phyloP scores from a whole-genome alignment of 2,797 vertebrate species.

The Neoniphon sammara region DNA sequence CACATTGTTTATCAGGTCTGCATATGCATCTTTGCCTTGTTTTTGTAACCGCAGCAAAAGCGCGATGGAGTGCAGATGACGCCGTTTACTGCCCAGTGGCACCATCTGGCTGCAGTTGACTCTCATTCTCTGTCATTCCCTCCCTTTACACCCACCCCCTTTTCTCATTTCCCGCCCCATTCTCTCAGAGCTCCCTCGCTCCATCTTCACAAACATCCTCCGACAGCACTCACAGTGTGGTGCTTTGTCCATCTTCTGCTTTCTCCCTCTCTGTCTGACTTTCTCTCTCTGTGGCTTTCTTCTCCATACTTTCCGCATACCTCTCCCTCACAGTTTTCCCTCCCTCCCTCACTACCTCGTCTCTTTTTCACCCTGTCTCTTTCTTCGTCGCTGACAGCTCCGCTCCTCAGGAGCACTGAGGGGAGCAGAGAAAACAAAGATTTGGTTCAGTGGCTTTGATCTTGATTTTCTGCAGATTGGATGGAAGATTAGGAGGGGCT shows the following conservation, averaged over 20 bases:
- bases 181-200: conserved; percentile 42
- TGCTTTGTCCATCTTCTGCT: conserved; percentile 34
- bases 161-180: conserved; percentile 37
- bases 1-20: conserved; percentile 53
- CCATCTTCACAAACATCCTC: conserved; percentile 54
- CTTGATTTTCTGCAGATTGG: conserved; percentile 82
- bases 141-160: too few species aligned
- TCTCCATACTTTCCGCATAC: conserved; percentile 40
- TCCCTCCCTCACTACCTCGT: conserved; percentile 33
- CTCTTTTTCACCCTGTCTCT: conserved; percentile 55
- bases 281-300: conserved; percentile 14
- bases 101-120: conserved; percentile 73
- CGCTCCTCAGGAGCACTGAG: conserved; percentile 74
- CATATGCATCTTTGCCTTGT: conserved; percentile 54
- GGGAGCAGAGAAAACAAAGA: conserved; percentile 78
- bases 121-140: conserved; percentile 39
- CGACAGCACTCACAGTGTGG: conserved; percentile 61
- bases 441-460: conserved; percentile 81
- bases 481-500: conserved; percentile 77
- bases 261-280: background rate
- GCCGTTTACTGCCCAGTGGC: conserved; percentile 73
- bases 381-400: conserved; percentile 74
- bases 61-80: conserved; percentile 51
- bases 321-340: conserved; percentile 41
- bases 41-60: conserved; percentile 62